These are phyloP conservation scores for Cyprinodon diabolis DNA, from an alignment of 2,797 vertebrate species.

Conservation along the genomic window DNA sequence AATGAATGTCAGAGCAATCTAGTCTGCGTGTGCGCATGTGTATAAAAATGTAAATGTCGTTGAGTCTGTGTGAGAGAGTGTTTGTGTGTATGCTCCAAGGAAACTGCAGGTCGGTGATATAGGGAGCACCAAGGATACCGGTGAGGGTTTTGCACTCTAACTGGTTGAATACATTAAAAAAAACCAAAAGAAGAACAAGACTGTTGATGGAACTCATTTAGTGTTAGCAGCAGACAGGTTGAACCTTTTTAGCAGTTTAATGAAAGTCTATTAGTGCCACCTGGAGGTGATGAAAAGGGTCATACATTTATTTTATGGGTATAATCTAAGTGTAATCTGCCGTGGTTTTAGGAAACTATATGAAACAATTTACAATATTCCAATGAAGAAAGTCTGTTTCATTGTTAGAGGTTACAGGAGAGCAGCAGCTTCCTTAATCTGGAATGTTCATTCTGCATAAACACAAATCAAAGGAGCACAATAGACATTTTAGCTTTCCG, in stretches of 20 bases:
- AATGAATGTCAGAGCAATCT: conserved; percentile 43
- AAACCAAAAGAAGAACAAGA: conserved; percentile 27
- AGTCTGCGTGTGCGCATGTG: conserved; percentile 3
- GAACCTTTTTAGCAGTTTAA: not conserved
- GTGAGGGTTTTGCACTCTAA: conserved; percentile 46
- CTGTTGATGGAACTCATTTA: conserved; percentile 16
- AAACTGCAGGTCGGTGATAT: conserved; percentile 7
- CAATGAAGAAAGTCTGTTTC: too few species aligned
- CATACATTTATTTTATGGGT: not conserved
- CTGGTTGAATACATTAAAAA: conserved; percentile 55
- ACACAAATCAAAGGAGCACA: too few species aligned
- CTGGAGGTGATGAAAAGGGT: conserved; percentile 26
- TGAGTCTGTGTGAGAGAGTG: not conserved
- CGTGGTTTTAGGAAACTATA: conserved; percentile 1
- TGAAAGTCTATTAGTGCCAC: conserved; percentile 34
- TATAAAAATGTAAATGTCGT: conserved; percentile 5
- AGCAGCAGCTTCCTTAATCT: too few species aligned
- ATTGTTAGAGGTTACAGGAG: too few species aligned
- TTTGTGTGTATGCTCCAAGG: conserved; percentile 3
- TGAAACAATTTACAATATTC: not conserved
- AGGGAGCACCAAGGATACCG: conserved; percentile 18
- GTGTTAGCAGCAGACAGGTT: not conserved
- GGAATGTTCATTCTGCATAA: too few species aligned
- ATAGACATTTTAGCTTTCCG: too few species aligned
- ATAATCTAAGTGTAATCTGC: not conserved